These are phyloP conservation scores for Hermetia illucens DNA, from an alignment of 1,140 invertebrate genomes.

Conservation along the genomic window DNA sequence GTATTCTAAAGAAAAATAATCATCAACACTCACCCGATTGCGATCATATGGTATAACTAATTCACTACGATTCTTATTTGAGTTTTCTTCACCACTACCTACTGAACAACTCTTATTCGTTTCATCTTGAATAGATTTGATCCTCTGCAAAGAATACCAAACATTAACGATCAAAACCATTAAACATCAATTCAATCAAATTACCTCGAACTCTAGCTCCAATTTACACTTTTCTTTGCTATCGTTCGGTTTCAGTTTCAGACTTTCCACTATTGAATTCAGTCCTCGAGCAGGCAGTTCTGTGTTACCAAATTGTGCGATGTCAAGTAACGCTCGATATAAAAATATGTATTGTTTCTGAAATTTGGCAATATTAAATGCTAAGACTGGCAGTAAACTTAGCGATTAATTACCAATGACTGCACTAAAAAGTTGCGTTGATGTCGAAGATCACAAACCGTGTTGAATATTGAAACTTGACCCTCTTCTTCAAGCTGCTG, in stretches of 20 bases:
- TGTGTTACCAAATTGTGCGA: conserved; percentile 85
- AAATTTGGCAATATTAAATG: too few relatives aligned
- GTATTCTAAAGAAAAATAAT: conserved; percentile 1
- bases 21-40: conserved; percentile 54
- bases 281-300: conserved; percentile 62
- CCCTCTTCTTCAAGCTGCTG: conserved; percentile 69
- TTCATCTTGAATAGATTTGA: conserved; percentile 60
- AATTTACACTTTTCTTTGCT: conserved; percentile 45
- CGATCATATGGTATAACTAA: conserved; percentile 82
- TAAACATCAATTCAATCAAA: too few relatives aligned
- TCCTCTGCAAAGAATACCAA: conserved; percentile 63
- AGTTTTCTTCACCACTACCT: conserved; percentile 71
- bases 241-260: conserved; percentile 42
- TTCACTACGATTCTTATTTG: conserved; percentile 73
- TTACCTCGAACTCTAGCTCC: conserved; percentile 75
- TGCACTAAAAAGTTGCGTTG: conserved; percentile 89
- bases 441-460: conserved; percentile 73
- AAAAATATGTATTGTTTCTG: conserved; percentile 97
- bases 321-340: conserved; percentile 87
- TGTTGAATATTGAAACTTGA: conserved; percentile 77
- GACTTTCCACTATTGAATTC: conserved; percentile 50
- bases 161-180: too few relatives aligned
- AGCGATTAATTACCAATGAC: conserved; percentile 49
- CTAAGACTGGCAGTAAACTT: neutral
- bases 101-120: conserved; percentile 67